A percentile compares a stretch with the other conserved stretches of the same genome.
These are phyloP conservation scores for Drosophila teissieri DNA, from an alignment of 1,140 invertebrate species.

Conservation along the genomic window DNA sequence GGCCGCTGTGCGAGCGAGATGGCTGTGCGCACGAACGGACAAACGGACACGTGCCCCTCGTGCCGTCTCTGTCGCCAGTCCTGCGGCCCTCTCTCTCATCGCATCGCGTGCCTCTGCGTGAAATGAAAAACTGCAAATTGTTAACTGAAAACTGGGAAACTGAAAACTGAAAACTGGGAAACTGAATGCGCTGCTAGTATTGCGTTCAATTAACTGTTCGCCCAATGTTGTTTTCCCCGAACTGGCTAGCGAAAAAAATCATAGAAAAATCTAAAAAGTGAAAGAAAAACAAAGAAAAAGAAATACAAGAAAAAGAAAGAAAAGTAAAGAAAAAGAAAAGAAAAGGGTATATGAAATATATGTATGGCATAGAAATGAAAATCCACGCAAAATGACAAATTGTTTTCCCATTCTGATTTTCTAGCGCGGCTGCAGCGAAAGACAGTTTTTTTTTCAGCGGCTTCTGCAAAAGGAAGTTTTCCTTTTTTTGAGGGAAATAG, in stretches of 20 bases:
- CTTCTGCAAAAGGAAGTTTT: too few species aligned
- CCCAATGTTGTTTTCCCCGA: conserved; percentile 36
- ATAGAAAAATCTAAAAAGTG: not conserved
- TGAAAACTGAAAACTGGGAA: not conserved
- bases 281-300: too few species aligned
- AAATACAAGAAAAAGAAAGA: too few species aligned
- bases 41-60: conserved; percentile 36
- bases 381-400: conserved; percentile 47
- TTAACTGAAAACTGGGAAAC: not conserved
- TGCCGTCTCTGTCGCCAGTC: conserved; percentile 29
- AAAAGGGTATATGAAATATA: not conserved
- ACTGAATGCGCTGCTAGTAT: conserved; percentile 8
- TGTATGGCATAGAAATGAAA: not conserved
- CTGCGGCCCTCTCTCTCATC: conserved; percentile 5
- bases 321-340: too few species aligned
- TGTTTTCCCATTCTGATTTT: conserved; percentile 42
- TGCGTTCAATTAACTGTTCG: conserved; percentile 42
- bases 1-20: conserved; percentile 75
- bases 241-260: conserved; percentile 1
- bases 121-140: not conserved
- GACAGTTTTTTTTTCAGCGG: too few species aligned
- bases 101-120: conserved; percentile 21
- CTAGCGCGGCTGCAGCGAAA: too few species aligned
- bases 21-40: conserved; percentile 10
- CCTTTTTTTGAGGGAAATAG: too few species aligned